Base-by-base conservation (phyloP, 2,888 invertebrate species). In the Notocelia uddmanniana region DNA sequence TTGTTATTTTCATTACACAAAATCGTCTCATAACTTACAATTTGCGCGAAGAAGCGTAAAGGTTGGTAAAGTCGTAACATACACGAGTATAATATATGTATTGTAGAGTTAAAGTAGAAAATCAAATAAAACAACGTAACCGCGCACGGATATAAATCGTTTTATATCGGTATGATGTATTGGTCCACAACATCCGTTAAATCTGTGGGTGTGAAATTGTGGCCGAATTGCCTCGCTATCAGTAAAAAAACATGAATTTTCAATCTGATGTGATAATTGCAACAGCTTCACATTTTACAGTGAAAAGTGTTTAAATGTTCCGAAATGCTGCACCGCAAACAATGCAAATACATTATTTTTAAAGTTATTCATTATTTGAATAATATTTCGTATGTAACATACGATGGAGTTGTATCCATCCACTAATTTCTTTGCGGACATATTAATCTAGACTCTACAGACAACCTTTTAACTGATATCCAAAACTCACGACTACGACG, bases 1-100 rank as follows among this genome's bases (percentile, higher is more conserved):
- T 87, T 86, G 87, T 87, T 85, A 86, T 85, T 86, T 87, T 85
- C 82, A 81, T 82, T 79, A 80, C 81, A 82, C 84, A 74, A 80
- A 80, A 78, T 23, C 73, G 34, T 18, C 18, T 23, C 26, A 8
- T 26, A 37, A 23, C 6, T 9, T 23, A 21, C 34, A 58, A n/a
- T 26, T 58, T 21, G 26, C n/a, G n/a, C n/a, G n/a, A n/a, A n/a
- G 19, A 23, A 59, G 57, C 19, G 10, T 23, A 34, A 54, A 54
- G 41, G n/a, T 37, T 11, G 31, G 21, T 60, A 48, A 37, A 26
- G 41, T 70, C 19, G 26, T 50, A 74, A 78, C 73, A 78, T 80
- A 78, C n/a, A n/a, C n/a, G n/a, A 26, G 26, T 26, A 31, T 78
- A 79, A 80, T 77, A 79, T 79, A 67, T 75, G 76, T 58, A 18